These are phyloP conservation scores for Helicorthomorpha holstii DNA, from an alignment of 1,140 invertebrate species.

Conservation along the genomic window DNA sequence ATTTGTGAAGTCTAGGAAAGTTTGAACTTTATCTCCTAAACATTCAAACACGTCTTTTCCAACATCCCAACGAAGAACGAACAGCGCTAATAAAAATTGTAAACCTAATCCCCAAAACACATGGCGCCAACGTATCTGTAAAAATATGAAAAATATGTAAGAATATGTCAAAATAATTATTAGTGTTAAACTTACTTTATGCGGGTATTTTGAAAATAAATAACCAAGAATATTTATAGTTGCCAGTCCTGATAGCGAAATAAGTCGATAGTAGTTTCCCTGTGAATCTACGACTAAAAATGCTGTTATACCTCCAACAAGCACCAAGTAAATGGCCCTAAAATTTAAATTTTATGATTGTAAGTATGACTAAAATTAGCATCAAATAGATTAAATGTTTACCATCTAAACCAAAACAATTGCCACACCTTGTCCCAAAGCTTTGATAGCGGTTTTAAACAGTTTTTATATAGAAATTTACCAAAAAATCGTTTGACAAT, in stretches of 20 bases:
- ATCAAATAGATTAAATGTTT: neutral
- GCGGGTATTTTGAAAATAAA: slow-evolving; percentile 42
- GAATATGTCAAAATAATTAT: neutral
- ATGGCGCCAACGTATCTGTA: slow-evolving; percentile 51
- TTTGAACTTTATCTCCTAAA: slow-evolving; percentile 48
- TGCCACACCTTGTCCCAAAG: neutral
- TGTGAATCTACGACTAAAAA: slow-evolving; percentile 46
- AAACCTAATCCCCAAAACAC: slow-evolving; percentile 63
- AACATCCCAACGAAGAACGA: slow-evolving; percentile 66
- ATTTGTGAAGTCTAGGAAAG: slow-evolving; percentile 59
- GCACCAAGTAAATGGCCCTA: slow-evolving; percentile 13
- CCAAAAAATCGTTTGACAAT: slow-evolving; percentile 41
- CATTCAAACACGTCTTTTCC: slow-evolving; percentile 66
- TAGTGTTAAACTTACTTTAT: slow-evolving; percentile 20
- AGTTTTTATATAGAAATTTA: slow-evolving; percentile 4
- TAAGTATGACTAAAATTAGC: neutral
- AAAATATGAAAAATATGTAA: slow-evolving; percentile 1
- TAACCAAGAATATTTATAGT: slow-evolving; percentile 28
- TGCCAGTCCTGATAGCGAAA: slow-evolving; percentile 43
- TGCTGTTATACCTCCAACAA: slow-evolving; percentile 31
- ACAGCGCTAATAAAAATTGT: slow-evolving; percentile 69
- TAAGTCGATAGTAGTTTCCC: slow-evolving; percentile 25
- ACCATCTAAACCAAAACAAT: neutral
- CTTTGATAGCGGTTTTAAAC: neutral
- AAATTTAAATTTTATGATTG: neutral